Base-by-base conservation (phyloP, 2,888 invertebrate species). In the Exocentrus adspersus region DNA sequence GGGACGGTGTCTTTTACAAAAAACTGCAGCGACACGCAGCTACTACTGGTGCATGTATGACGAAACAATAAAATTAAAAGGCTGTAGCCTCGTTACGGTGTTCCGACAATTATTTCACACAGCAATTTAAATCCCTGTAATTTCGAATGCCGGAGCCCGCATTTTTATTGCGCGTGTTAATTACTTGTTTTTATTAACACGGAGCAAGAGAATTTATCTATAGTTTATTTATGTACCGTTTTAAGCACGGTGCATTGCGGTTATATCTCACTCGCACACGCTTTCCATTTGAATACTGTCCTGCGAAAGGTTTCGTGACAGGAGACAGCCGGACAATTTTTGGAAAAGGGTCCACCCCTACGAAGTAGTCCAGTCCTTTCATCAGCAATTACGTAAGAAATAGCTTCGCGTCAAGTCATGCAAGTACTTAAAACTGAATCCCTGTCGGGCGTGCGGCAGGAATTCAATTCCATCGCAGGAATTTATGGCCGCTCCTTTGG, bases 401-500 rank as follows among this genome's bases (percentile, higher is more conserved):
- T 7, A 5, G 32, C n/a, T 32, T n/a, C 10, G 32, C 32, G 32
- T 7, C 2, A 32, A 32, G 6, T 2, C 32, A 32, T 32, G 10
- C 9, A 2, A 32, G 6, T 5, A 2, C 4, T 32, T n/a, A 32
- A 37, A 37, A n/a, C 2, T 12, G 12, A 37, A 37, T 37, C 1
- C n/a, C 14, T 37, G 2, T 5, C 37, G 12, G 14, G n/a, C 5
- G n/a, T 5, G 12, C 2, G 2, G 37, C 37, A 37, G 37, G 42
- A 43, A 21, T 24, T 24, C 37, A 54, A 43, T 54, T 42, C 16
- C n/a, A 30, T 43, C 43, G 43, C 10, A 43, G 28, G 17, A 43
- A 54, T 54, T 53, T 54, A 54, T 17, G 28, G 43, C 54, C 30
- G 54, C 30, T 54, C 43, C 19, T 43, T 54, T 43, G 28, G 43